Evolutionary conservation across 2,888 invertebrate genomes (phyloP), one percentile per base, ranked within the genome.

Genomic region (Antheraea yamamai): DNA sequence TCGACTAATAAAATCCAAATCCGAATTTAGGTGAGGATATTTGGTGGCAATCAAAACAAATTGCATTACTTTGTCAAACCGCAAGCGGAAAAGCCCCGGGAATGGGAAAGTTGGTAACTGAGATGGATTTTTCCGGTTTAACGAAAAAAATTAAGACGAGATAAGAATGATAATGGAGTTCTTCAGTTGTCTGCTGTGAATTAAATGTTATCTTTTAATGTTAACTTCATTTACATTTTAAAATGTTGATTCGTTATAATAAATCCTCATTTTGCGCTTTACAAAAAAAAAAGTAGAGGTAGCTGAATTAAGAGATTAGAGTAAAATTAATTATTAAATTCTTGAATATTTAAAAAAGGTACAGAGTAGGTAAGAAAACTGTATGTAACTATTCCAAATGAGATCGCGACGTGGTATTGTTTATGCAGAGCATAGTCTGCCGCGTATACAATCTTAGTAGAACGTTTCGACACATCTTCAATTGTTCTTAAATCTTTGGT

Each of bases 61-160:
- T 70, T 35, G 70, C 35, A 70, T n/a, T 26, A 39, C 70, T 70
- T 70, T 70, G 70, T 70, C 70, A 70, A 39, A 70, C 70, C 39
- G 3, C 70, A 20, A 70, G 20, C 39, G 39, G 39, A 70, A 66
- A 70, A 39, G 39, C n/a, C 26, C 70, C 39, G 26, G 64, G 64
- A 70, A 70, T 20, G 39, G 18, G n/a, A 20, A 70, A 35, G 39
- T 30, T n/a, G 70, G 39, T 70, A 70, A 35, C 70, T n/a, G 70
- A n/a, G n/a, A 70, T 39, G 70, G 70, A 70, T 70, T 35, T 66
- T 39, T 39, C 70, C 70, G 70, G 70, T 39, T 70, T 70, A 7
- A n/a, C n/a, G 70, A n/a, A 39, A 39, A 68, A n/a, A 35, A 70
- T 70, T 70, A 70, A 70, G 39, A 70, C 70, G 70, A 70, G 39